Percentiles rank a stretch among this genome's conserved stretches.
These are phyloP conservation scores for Macrotrachela quadricornifera DNA, from an alignment of 1,140 invertebrate species.

Conservation along the genomic window DNA sequence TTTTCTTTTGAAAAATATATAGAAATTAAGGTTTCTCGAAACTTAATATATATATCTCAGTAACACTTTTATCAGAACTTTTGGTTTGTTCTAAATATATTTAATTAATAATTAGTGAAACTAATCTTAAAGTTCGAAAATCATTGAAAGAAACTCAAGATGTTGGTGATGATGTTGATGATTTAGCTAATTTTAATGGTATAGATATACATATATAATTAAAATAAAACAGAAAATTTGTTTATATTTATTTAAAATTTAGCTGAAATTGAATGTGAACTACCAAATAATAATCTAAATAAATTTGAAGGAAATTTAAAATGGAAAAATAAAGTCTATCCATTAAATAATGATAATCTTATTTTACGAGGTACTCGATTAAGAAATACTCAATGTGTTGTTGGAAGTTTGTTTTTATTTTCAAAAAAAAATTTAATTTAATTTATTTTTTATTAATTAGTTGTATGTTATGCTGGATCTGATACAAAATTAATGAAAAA, in stretches of 20 bases:
- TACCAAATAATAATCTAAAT: constrained; percentile 90
- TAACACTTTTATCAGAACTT: no score
- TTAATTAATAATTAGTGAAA: not conserved
- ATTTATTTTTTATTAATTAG: not conserved
- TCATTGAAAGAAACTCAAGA: not conserved
- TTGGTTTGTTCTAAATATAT: no score
- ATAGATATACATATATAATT: not conserved
- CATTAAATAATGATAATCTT: constrained; percentile 80
- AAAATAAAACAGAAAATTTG: no score
- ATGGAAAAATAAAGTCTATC: constrained; percentile 38
- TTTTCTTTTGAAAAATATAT: no score
- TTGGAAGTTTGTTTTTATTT: not conserved
- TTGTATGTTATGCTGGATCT: constrained; percentile 57
- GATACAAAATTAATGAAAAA: constrained; percentile 99
- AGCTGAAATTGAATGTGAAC: constrained; percentile 67
- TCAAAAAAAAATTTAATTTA: no score
- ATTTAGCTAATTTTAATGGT: not conserved
- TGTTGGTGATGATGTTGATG: not conserved
- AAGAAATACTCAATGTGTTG: constrained; percentile 5
- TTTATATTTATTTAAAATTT: no score
- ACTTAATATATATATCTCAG: no score
- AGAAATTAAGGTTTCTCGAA: no score
- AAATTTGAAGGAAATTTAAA: constrained; percentile 67
- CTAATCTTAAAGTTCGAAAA: constrained; percentile 7
- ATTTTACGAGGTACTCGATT: constrained; percentile 57